Conservation (phyloP, 1,140 invertebrate species). For the Platorchestia sp. region DNA sequence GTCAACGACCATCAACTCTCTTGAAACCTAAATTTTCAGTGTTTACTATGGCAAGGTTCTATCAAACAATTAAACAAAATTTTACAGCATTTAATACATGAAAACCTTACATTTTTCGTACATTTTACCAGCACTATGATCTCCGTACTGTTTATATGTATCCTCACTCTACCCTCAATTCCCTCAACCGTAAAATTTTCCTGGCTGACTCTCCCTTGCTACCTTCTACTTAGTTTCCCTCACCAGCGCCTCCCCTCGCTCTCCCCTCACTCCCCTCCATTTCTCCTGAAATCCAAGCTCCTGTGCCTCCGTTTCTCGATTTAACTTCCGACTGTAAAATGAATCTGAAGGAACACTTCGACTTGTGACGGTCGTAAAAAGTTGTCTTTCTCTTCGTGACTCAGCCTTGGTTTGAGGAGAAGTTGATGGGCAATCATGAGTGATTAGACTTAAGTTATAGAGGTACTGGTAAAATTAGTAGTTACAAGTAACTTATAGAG, state of each 20-base stretch:
- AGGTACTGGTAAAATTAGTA: not conserved
- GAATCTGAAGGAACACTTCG: not conserved
- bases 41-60: no score
- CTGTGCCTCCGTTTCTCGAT: not conserved
- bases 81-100: no score
- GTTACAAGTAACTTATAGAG: no score
- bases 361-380: not conserved
- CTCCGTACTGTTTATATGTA: no score
- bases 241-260: not conserved
- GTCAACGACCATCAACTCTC: no score
- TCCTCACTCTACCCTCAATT: no score
- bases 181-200: no score
- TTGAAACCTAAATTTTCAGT: no score
- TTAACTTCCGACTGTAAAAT: constrained; percentile 43
- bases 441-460: not conserved
- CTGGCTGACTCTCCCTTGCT: not conserved
- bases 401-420: not conserved
- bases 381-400: not conserved
- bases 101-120: no score
- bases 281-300: not conserved
- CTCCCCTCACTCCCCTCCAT: not conserved
- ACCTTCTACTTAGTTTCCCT: not conserved
- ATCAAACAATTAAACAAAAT: no score
- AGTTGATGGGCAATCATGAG: not conserved
- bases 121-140: no score